Evolutionary conservation across 2,113 vertebrate species (phyloP).

Genomic region (Aldabrachelys gigantea): DNA sequence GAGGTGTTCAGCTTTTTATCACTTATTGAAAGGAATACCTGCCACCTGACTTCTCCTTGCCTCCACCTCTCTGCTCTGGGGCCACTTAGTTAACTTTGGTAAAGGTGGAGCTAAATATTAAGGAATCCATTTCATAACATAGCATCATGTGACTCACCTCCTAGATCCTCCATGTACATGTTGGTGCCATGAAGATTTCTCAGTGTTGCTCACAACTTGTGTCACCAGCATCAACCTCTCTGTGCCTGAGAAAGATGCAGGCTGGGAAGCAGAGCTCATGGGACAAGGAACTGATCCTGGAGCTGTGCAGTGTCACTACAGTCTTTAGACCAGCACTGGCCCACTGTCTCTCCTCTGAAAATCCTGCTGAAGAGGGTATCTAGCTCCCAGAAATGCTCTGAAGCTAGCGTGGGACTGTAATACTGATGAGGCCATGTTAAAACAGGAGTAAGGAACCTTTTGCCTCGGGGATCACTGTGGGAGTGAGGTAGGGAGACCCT

Average conservation of each 20-base stretch:
- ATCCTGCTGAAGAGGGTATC: not conserved
- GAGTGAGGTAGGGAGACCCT: not conserved
- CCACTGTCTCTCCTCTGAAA: not conserved
- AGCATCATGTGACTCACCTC: not conserved
- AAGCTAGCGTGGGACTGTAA: not conserved
- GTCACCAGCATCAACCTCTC: not conserved
- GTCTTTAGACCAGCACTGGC: too few species aligned
- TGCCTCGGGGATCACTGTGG: not conserved
- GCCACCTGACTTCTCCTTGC: not conserved
- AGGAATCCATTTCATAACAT: not conserved
- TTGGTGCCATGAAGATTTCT: not conserved
- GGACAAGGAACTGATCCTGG: not conserved
- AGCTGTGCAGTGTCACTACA: not conserved
- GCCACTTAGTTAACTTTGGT: not conserved
- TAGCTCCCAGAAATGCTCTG: not conserved
- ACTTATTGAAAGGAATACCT: slow-evolving; percentile 15
- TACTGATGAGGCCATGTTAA: not conserved
- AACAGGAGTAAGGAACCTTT: not conserved
- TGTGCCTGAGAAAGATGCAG: not conserved
- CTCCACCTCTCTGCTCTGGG: not conserved
- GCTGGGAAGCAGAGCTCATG: not conserved
- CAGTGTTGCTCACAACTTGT: not conserved
- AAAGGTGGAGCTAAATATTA: not conserved
- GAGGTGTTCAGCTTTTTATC: not conserved
- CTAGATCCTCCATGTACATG: fast-evolving